phyloP scores from a whole-genome alignment of 2,888 invertebrate species.

The Drosophila stalkeri region DNA sequence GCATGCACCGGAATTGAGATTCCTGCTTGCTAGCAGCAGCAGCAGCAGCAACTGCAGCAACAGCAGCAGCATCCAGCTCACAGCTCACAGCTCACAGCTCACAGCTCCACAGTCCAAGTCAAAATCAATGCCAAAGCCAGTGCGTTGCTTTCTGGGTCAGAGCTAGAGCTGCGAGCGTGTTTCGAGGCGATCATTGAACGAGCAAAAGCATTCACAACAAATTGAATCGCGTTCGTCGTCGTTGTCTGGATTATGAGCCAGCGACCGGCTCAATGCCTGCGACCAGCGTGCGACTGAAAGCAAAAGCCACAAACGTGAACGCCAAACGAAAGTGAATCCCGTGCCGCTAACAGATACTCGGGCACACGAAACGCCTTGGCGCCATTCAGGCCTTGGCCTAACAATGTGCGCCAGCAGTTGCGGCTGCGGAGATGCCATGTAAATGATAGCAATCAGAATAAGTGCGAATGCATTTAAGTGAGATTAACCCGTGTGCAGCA shows the following conservation, averaged over 20 bases:
- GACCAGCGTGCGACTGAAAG: conserved; percentile 65
- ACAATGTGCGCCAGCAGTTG: conserved; percentile 20
- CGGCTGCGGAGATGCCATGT: conserved; percentile 34
- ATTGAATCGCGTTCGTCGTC: conserved; percentile 47
- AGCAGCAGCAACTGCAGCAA: background rate
- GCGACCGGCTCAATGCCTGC: conserved; percentile 40
- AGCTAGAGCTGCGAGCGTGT: conserved; percentile 39
- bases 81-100: background rate
- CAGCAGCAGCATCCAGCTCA: conserved; percentile 14
- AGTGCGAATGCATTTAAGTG: conserved; percentile 72
- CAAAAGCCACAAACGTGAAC: conserved; percentile 55
- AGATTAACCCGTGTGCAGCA: conserved; percentile 46
- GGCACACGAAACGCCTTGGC: conserved; percentile 45
- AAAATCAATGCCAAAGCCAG: conserved; percentile 8
- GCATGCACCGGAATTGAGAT: conserved; percentile 68
- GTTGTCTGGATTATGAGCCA: conserved; percentile 56
- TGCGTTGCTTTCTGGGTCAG: conserved; percentile 19
- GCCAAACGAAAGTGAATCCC: conserved; percentile 72
- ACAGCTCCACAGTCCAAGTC: background rate
- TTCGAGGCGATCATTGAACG: conserved; percentile 41
- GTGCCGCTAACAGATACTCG: conserved; percentile 24
- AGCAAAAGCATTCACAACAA: conserved; percentile 30
- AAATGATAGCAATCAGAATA: conserved; percentile 77
- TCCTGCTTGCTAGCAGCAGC: conserved; percentile 50
- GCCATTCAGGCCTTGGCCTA: conserved; percentile 46